These are phyloP conservation scores for Sebastes hopkinsi DNA, from an alignment of 2,797 vertebrate species.

Conservation along the genomic window DNA sequence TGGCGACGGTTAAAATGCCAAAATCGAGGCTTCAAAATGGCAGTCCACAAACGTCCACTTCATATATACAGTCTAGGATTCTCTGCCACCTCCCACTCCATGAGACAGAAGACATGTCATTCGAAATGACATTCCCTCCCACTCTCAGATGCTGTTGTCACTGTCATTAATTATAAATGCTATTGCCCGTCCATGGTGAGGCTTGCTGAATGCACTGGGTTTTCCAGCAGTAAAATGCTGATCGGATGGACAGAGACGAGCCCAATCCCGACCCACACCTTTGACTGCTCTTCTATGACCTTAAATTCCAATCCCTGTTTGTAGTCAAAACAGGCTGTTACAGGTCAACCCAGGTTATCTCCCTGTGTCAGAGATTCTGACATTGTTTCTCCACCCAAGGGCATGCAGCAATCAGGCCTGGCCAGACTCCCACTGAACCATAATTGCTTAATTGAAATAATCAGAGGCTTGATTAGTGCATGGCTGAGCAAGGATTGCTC, in stretches of 20 bases:
- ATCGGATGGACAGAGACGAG: neutral
- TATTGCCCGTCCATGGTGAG: neutral
- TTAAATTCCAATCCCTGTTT: conserved; percentile 1
- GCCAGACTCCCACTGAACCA: conserved; percentile 26
- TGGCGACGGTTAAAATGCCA: too few relatives aligned
- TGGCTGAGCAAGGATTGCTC: conserved; percentile 34
- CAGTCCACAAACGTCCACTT: too few relatives aligned
- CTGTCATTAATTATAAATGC: neutral
- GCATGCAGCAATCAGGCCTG: conserved; percentile 45
- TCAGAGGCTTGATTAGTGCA: conserved; percentile 56
- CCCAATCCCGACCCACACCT: neutral
- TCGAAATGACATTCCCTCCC: neutral
- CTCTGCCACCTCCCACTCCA: neutral
- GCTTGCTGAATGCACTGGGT: neutral
- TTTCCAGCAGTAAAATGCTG: neutral
- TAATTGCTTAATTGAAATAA: conserved; percentile 67
- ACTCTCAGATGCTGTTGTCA: neutral
- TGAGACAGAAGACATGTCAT: neutral
- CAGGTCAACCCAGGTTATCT: conserved; percentile 19
- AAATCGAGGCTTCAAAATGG: too few relatives aligned
- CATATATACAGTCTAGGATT: neutral
- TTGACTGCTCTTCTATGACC: neutral
- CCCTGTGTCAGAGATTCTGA: neutral
- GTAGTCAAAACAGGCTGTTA: neutral
- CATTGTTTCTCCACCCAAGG: conserved; percentile 42